Percentiles rank a stretch among this genome's conserved stretches.
These are phyloP conservation scores for Ploceus nigricollis DNA, from an alignment of 2,113 vertebrate genomes.

Conservation along the genomic window DNA sequence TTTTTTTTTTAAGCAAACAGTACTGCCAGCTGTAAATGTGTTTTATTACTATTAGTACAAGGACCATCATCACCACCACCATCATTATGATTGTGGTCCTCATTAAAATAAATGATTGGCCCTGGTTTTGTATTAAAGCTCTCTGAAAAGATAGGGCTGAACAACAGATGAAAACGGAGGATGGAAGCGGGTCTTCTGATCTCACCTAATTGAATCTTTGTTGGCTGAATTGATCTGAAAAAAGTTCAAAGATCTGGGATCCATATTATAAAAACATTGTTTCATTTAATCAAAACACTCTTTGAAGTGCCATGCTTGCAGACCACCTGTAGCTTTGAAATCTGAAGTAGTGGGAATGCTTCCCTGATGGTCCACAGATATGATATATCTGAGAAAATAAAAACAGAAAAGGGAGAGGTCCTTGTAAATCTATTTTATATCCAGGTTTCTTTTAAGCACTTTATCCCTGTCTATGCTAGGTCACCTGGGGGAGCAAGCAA, in stretches of 20 bases:
- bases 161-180: slow-evolving; percentile 66
- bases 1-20: background rate
- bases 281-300: slow-evolving; percentile 77
- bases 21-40: slow-evolving; percentile 36
- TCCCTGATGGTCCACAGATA: slow-evolving; percentile 22
- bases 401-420: slow-evolving; percentile 20
- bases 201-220: slow-evolving; percentile 87
- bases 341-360: slow-evolving; percentile 74
- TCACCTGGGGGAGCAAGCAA: slow-evolving; percentile 29
- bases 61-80: background rate
- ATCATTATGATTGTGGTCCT: slow-evolving; percentile 55
- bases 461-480: background rate
- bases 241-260: slow-evolving; percentile 84
- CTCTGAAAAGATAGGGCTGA: slow-evolving; percentile 70
- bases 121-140: slow-evolving; percentile 59
- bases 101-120: slow-evolving; percentile 69
- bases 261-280: slow-evolving; percentile 76
- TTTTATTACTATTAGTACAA: slow-evolving; percentile 62
- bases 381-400: slow-evolving; percentile 26
- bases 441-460: slow-evolving; percentile 50
- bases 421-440: slow-evolving; percentile 67
- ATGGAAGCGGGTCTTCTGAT: slow-evolving; percentile 73
- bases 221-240: slow-evolving; percentile 75
- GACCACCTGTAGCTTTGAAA: slow-evolving; percentile 88
- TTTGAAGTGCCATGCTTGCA: slow-evolving; percentile 87